Evolutionary conservation across 2,113 vertebrate species (phyloP).

Genomic region (Campylomormyrus tamandua): DNA sequence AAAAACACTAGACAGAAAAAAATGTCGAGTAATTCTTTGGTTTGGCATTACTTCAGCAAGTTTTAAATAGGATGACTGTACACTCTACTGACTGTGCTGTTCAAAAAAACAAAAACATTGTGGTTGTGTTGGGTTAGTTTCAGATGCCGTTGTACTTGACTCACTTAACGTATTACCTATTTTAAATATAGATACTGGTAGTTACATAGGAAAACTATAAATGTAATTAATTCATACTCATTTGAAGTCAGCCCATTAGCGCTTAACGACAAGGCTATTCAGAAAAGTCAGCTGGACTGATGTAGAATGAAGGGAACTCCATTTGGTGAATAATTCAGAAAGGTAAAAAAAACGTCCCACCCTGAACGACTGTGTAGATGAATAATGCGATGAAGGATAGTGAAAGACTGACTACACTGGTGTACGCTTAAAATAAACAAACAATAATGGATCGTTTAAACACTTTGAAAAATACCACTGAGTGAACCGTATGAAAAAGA

Average conservation of each 20-base stretch:
- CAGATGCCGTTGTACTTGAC: background rate
- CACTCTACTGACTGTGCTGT: background rate
- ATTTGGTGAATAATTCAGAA: background rate
- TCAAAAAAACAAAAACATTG: background rate
- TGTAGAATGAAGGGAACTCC: background rate
- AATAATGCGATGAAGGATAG: background rate
- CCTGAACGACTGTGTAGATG: background rate
- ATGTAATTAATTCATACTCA: background rate
- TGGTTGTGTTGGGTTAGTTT: background rate
- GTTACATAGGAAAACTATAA: background rate
- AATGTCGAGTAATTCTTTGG: background rate
- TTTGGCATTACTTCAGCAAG: background rate
- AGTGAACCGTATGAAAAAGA: background rate
- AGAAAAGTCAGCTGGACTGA: background rate
- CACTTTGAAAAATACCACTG: background rate
- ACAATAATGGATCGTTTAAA: background rate
- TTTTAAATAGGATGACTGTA: background rate
- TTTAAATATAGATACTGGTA: background rate
- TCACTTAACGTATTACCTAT: background rate
- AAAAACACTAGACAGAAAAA: background rate
- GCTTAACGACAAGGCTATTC: background rate
- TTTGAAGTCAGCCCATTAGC: background rate
- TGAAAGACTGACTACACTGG: background rate
- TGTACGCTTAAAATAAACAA: background rate
- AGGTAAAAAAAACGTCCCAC: background rate